Percentiles rank a stretch among this genome's conserved stretches.
Evolutionary conservation across 1,140 invertebrate species (phyloP).

Genomic region (Drosophila pseudoobscura): DNA sequence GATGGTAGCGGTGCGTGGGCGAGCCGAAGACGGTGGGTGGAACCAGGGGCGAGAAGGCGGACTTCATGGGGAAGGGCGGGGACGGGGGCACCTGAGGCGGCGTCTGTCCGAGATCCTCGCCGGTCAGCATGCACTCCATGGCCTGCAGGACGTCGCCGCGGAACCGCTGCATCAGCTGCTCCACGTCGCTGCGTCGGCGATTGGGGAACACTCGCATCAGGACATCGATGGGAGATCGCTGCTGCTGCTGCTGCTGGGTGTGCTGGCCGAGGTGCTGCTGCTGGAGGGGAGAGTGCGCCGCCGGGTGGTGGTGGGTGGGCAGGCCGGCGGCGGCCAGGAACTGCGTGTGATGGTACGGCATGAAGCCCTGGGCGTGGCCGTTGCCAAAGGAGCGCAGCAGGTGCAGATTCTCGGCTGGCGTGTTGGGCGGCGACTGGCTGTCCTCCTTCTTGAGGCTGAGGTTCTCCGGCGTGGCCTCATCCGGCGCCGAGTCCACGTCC

Average conservation of each 20-base stretch:
- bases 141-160: slow-evolving; percentile 94
- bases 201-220: slow-evolving; percentile 92
- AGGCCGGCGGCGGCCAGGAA: slow-evolving; percentile 76
- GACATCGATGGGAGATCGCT: slow-evolving; percentile 89
- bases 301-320: slow-evolving; percentile 63
- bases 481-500: slow-evolving; percentile 84
- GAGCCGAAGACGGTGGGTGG: slow-evolving; percentile 84
- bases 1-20: slow-evolving; percentile 82
- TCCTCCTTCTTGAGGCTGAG: slow-evolving; percentile 85
- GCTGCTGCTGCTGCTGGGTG: slow-evolving; percentile 70
- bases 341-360: slow-evolving; percentile 84
- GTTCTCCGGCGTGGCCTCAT: slow-evolving; percentile 86
- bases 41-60: slow-evolving; percentile 89
- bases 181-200: slow-evolving; percentile 91
- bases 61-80: slow-evolving; percentile 85
- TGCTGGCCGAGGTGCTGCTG: slow-evolving; percentile 29
- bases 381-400: slow-evolving; percentile 71
- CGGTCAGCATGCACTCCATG: slow-evolving; percentile 93
- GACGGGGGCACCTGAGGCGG: slow-evolving; percentile 78
- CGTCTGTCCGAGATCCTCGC: slow-evolving; percentile 84
- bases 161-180: slow-evolving; percentile 90
- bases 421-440: slow-evolving; percentile 78
- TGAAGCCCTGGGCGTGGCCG: slow-evolving; percentile 78
- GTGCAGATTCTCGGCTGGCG: slow-evolving; percentile 74
- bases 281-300: slow-evolving; percentile 51